Base-by-base conservation (phyloP, 2,888 invertebrate genomes). In the Glyphotaelius pellucidus region DNA sequence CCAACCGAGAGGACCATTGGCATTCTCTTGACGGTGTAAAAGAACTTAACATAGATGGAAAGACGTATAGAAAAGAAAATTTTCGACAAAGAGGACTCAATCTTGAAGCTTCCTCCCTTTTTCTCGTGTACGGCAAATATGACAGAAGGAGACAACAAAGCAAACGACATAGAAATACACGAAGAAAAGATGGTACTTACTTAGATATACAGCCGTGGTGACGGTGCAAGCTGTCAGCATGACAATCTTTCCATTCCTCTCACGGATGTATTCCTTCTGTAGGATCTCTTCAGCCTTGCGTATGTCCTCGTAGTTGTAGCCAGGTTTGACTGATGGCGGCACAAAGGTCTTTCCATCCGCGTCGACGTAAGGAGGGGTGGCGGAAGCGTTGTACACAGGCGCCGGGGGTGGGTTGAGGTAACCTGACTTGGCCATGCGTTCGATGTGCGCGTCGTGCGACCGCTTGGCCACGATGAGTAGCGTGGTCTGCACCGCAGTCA, bases 401-500 rank as follows among this genome's bases (percentile, higher is more conserved):
- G 67, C 9, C 25, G 67, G 67, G 25, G 25, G 67, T 11, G 67
- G 67, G 67, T 67, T 67, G 25, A 67, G 67, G 25, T 25, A 67
- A n/a, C 67, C 67, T 9, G 67, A 67, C 25, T 81, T 81, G 19
- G 81, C 81, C 81, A 81, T 32, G 31, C 32, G 32, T 32, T 81
- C 81, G 31, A 25, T 4, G 9, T 67, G 67, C 15, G 86, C 30
- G 42, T 86, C 86, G 42, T 42, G 42, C 7, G 86, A 86, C 31
- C 42, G 94, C 92, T 38, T 94, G 93, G 83, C 95, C 94, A 32
- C 94, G 80, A 35, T 95, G 92, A 89, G 95, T 93, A 42, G 94
- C 94, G 52, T 94, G 94, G 19, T 95, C 93, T 97, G 96, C 31
- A 97, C 96, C 85, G 96, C 95, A 93, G 97, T 95, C 31, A 97